A percentile compares a stretch with the other conserved stretches of the same genome.
phyloP scores from a whole-genome alignment of 2,888 invertebrate genomes.

The Sinohyriopsis cumingii region DNA sequence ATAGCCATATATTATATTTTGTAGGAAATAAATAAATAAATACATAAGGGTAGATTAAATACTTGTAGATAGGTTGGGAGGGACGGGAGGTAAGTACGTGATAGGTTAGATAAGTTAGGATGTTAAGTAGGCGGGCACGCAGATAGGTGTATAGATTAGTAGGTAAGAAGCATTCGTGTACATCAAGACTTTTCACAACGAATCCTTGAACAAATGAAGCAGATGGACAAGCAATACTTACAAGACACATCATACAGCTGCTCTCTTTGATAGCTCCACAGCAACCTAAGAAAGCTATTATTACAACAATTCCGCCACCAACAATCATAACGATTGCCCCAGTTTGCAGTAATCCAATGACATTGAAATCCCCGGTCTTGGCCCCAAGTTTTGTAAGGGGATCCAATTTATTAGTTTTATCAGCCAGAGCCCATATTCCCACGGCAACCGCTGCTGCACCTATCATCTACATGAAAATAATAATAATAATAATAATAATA shows the following conservation, averaged over 20 bases:
- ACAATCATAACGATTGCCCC: conserved; percentile 36
- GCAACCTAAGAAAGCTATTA: conserved; percentile 39
- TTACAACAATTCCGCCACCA: conserved; percentile 30
- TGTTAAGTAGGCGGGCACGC: too few relatives aligned
- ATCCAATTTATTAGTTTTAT: conserved; percentile 34
- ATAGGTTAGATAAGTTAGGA: too few relatives aligned
- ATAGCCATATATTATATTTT: too few relatives aligned
- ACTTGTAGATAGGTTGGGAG: too few relatives aligned
- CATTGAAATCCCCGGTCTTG: conserved; percentile 24
- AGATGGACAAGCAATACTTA: conserved; percentile 15
- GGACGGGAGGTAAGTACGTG: too few relatives aligned
- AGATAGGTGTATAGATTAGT: too few relatives aligned
- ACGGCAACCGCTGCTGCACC: conserved; percentile 34
- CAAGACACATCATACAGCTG: conserved; percentile 28
- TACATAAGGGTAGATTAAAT: too few relatives aligned
- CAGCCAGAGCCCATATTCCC: conserved; percentile 37
- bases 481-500: too few relatives aligned
- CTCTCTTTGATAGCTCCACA: conserved; percentile 37
- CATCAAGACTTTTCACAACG: too few relatives aligned
- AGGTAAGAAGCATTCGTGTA: too few relatives aligned
- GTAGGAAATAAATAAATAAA: too few relatives aligned
- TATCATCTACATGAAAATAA: conserved; percentile 14
- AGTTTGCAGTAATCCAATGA: conserved; percentile 28
- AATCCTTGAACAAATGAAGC: background rate
- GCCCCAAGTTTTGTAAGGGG: conserved; percentile 33